Base-by-base conservation (phyloP, 2,888 invertebrate genomes). In the Leptura quadrifasciata region DNA sequence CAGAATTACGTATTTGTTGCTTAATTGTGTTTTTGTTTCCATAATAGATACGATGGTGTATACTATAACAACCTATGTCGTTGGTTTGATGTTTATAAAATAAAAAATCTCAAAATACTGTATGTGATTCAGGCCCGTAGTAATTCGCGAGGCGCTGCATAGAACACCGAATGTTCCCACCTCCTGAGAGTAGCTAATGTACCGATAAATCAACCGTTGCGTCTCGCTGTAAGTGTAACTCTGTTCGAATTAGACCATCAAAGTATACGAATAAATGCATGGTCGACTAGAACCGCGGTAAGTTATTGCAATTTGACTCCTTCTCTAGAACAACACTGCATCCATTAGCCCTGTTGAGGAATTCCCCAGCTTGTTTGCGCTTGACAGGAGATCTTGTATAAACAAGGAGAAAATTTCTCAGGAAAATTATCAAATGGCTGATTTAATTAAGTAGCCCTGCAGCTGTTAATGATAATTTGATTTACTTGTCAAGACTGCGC, bases 331-430 rank as follows among this genome's bases (percentile, higher is more conserved):
- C 35, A 64, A 63, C 63, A 57, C 57, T 71, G 67, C 54, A 72
- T 72, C 67, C 67, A 55, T 72, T 60, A 73, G 76, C 69, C 67
- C 31, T 17, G 63, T 47, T 35, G 63, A 35, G 31, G 54, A 63
- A 57, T 74, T 58, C 58, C 64, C 15, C 27, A 47, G 65, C 31
- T 70, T 54, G 68, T 54, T 71, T 75, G 75, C 52, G 52, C 58
- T 65, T 71, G 71, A 75, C 71, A 75, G 60, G 71, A 75, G 65
- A 71, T 75, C 70, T 71, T 71, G 57, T 65, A 47, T 58, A 67
- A 71, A 71, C 65, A 24, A 18, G 60, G 73, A 61, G 61, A 73
- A 73, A 61, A 52, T 52, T 54, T 27, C 54, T 39, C 12, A 17
- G 58, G 70, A 55, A 75, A 20, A 71, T 71, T 71, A 75, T 71